Conservation (phyloP, 2,888 invertebrate genomes). For the Oeneis ivallda region DNA sequence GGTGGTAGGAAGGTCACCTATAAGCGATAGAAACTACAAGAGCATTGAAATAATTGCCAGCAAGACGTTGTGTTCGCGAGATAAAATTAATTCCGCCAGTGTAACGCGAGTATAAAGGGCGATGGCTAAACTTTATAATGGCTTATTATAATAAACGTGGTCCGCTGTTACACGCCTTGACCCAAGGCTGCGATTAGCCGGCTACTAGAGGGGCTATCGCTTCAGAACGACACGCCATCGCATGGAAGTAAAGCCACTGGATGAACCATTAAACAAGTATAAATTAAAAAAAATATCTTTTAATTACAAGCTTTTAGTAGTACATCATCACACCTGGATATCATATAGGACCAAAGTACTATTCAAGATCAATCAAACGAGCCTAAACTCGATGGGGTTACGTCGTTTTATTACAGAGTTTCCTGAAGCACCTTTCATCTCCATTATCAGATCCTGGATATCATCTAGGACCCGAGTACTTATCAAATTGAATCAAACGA, state of each 20-base stretch:
- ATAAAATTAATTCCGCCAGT: slow-evolving; percentile 59
- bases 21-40: slow-evolving; percentile 5
- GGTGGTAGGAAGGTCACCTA: slow-evolving; percentile 1
- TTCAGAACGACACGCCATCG: slow-evolving; percentile 19
- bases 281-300: too few relatives aligned
- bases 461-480: too few relatives aligned
- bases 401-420: too few relatives aligned
- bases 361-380: too few relatives aligned
- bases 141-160: slow-evolving; percentile 80
- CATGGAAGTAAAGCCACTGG: slow-evolving; percentile 6
- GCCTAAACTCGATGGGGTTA: too few relatives aligned
- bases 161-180: slow-evolving; percentile 73
- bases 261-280: not conserved
- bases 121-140: slow-evolving; percentile 70
- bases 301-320: too few relatives aligned
- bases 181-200: slow-evolving; percentile 75
- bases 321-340: too few relatives aligned
- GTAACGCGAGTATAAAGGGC: slow-evolving; percentile 55
- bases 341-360: too few relatives aligned
- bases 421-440: too few relatives aligned
- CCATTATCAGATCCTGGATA: too few relatives aligned
- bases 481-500: too few relatives aligned
- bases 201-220: slow-evolving; percentile 33
- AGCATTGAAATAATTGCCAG: slow-evolving; percentile 34
- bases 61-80: slow-evolving; percentile 39